Percentiles rank a stretch among this genome's conserved stretches.
phyloP scores from a whole-genome alignment of 2,797 vertebrate species.

The Graptemys geographica region DNA sequence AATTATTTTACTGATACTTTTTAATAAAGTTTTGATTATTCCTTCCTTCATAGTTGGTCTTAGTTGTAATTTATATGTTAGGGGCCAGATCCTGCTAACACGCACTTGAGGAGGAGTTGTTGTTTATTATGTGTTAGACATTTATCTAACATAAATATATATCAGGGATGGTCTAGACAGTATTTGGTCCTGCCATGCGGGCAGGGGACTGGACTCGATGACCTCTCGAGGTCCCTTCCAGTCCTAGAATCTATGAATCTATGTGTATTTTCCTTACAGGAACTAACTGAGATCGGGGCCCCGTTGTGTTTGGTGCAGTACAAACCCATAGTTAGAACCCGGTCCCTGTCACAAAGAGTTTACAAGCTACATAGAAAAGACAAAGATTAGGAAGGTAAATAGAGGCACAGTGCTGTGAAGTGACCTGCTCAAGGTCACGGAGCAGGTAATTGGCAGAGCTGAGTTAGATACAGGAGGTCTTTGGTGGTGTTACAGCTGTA shows the following conservation, averaged over 20 bases:
- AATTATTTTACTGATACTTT: neutral
- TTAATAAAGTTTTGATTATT: neutral
- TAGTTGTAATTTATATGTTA: neutral
- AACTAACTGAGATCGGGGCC: neutral
- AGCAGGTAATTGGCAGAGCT: too few relatives aligned
- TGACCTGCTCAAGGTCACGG: neutral
- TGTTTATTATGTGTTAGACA: neutral
- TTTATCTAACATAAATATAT: too few relatives aligned
- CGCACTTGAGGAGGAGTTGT: neutral
- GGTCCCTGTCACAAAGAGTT: neutral
- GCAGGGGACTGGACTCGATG: too few relatives aligned
- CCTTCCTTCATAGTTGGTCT: neutral
- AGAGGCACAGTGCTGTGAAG: neutral
- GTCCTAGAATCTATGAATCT: too few relatives aligned
- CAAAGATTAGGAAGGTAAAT: neutral
- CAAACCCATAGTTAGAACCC: neutral
- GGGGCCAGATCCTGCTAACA: neutral
- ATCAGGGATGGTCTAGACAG: too few relatives aligned
- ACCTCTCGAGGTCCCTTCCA: too few relatives aligned
- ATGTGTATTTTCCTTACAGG: neutral
- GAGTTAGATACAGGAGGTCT: too few relatives aligned
- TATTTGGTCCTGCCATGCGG: too few relatives aligned
- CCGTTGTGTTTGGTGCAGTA: neutral
- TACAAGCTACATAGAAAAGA: neutral
- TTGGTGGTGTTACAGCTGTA: too few relatives aligned